Evolutionary conservation across 2,797 vertebrate species (phyloP).

Genomic region (Pteronotus mesoamericanus): DNA sequence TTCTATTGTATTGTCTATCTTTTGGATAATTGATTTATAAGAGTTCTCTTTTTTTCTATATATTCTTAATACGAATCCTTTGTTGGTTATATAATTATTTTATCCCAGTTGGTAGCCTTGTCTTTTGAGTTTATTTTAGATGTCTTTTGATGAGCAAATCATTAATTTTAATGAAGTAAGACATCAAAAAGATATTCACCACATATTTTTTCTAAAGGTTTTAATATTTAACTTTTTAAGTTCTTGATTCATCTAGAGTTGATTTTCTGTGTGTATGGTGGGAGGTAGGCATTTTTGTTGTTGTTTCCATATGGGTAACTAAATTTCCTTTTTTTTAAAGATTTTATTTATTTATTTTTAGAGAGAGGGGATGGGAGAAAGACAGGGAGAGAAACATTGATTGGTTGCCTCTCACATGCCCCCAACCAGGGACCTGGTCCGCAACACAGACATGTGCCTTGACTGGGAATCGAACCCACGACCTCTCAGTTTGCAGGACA

Average conservation of each 20-base stretch:
- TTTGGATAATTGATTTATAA: not conserved
- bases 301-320: not conserved
- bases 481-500: not conserved
- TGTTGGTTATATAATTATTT: not conserved
- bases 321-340: not conserved
- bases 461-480: not conserved
- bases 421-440: not conserved
- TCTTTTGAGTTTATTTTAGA: not conserved
- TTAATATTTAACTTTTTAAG: not conserved
- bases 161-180: not conserved
- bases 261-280: not conserved
- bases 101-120: not conserved
- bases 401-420: not conserved
- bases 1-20: not conserved
- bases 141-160: not conserved
- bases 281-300: not conserved
- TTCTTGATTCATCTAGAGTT: not conserved
- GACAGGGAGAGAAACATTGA: not conserved
- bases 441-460: not conserved
- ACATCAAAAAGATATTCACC: not conserved
- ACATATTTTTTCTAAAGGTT: not conserved
- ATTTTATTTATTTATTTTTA: not conserved
- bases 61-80: not conserved
- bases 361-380: not conserved
- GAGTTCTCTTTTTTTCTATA: not conserved